phyloP scores from a whole-genome alignment of 2,113 vertebrate genomes.

The Anguilla japonica region DNA sequence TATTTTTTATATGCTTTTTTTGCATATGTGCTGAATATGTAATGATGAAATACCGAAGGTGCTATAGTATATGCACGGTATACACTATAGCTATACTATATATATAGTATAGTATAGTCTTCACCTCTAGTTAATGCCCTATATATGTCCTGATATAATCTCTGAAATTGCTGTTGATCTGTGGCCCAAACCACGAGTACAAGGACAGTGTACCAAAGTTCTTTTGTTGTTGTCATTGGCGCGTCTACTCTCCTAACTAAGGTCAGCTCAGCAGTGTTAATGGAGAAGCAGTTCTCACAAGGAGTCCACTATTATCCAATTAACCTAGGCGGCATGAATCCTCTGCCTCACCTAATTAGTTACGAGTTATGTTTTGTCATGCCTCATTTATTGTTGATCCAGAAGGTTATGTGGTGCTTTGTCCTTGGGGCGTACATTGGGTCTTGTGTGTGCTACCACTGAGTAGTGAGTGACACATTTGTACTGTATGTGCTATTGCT shows the following conservation, averaged over 20 bases:
- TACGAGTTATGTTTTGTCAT: not conserved
- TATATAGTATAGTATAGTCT: too few relatives aligned
- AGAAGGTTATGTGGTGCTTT: not conserved
- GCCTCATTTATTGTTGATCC: not conserved
- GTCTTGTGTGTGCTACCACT: not conserved
- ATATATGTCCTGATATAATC: too few relatives aligned
- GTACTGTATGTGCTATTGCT: not conserved
- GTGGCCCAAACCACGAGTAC: too few relatives aligned
- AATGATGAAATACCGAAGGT: too few relatives aligned
- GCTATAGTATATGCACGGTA: too few relatives aligned
- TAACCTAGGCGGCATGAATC: not conserved
- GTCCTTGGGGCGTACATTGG: conserved; percentile 6
- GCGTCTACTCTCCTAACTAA: not conserved
- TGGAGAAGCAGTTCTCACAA: not conserved
- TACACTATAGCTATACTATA: too few relatives aligned
- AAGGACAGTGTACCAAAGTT: too few relatives aligned
- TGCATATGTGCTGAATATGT: too few relatives aligned
- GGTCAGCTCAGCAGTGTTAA: not conserved
- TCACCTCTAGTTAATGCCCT: too few relatives aligned
- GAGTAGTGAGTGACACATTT: not conserved
- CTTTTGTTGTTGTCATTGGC: not conserved
- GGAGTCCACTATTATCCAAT: not conserved
- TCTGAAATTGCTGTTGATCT: too few relatives aligned
- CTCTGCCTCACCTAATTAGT: not conserved
- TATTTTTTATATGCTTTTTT: too few relatives aligned